phyloP scores from a whole-genome alignment of 1,140 invertebrate genomes.

The Anadara kagoshimensis region DNA sequence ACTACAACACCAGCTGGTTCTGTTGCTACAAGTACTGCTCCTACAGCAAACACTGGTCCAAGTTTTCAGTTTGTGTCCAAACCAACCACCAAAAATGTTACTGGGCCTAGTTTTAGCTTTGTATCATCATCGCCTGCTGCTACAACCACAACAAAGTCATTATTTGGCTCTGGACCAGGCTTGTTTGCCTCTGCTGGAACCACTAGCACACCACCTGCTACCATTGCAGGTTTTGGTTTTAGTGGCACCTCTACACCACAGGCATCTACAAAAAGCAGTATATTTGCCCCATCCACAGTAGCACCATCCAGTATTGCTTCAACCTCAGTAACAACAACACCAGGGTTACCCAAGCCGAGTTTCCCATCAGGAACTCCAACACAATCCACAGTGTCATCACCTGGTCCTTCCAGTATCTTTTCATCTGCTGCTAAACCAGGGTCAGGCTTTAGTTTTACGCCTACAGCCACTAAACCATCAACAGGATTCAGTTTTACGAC shows the following conservation, averaged over 20 bases:
- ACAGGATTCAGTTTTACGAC: neutral
- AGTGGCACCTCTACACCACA: conserved; percentile 6
- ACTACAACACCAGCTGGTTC: neutral
- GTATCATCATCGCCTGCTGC: conserved; percentile 18
- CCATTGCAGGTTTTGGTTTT: conserved; percentile 1
- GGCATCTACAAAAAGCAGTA: conserved; percentile 6
- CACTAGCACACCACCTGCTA: conserved; percentile 1
- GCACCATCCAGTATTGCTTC: neutral
- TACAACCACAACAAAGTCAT: conserved; percentile 15
- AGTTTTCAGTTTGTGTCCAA: conserved; percentile 26
- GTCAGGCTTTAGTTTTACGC: neutral
- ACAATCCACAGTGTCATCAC: neutral
- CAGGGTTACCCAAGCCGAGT: neutral
- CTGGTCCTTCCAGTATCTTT: neutral
- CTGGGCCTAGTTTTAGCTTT: conserved; percentile 16
- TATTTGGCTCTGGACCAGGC: conserved; percentile 5
- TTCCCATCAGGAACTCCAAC: neutral
- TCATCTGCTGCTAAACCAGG: conserved; percentile 1
- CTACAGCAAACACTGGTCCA: neutral
- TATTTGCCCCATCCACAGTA: conserved; percentile 1
- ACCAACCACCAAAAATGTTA: neutral
- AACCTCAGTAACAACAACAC: neutral
- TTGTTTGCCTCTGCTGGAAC: conserved; percentile 17
- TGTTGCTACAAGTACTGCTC: neutral
- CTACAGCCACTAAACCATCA: neutral